Conservation (phyloP, 2,888 invertebrate genomes). For the Stenotaenia linearis region DNA sequence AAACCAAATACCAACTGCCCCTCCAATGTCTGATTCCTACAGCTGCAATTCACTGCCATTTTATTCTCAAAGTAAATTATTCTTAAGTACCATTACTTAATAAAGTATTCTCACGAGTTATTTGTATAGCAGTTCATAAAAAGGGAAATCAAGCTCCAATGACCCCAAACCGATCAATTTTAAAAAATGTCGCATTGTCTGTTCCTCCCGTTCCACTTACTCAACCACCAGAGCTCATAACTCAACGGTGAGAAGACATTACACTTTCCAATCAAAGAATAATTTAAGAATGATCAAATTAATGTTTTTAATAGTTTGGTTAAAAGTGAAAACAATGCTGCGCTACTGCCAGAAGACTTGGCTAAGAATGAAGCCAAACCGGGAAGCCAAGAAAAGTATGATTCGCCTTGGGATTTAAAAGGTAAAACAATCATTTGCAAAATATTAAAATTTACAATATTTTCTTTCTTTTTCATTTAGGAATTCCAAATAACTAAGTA, state of each 20-base stretch:
- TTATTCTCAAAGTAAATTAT: constrained; percentile 21
- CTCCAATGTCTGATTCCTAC: constrained; percentile 24
- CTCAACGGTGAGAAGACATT: not conserved
- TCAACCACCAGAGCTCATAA: not conserved
- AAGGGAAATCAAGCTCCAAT: not conserved
- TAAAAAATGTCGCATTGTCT: not conserved
- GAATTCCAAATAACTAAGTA: not conserved
- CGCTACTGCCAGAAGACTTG: not conserved
- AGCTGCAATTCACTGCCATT: not conserved
- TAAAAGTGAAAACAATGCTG: not conserved
- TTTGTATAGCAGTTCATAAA: constrained; percentile 9
- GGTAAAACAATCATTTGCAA: not conserved
- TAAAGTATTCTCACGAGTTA: too few relatives aligned
- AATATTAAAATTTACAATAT: not conserved
- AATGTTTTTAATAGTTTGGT: not conserved
- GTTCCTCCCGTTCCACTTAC: not conserved
- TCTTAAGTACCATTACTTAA: too few relatives aligned
- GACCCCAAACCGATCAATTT: not conserved
- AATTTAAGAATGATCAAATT: not conserved
- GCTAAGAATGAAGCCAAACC: not conserved
- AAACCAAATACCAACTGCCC: constrained; percentile 13
- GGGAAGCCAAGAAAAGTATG: not conserved
- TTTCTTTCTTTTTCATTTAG: not conserved
- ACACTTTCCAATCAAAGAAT: not conserved
- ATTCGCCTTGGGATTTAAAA: not conserved